Evolutionary conservation across 2,113 vertebrate genomes (phyloP), one percentile per base, ranked within the genome.

Genomic region (Oncorhynchus kisutch): DNA sequence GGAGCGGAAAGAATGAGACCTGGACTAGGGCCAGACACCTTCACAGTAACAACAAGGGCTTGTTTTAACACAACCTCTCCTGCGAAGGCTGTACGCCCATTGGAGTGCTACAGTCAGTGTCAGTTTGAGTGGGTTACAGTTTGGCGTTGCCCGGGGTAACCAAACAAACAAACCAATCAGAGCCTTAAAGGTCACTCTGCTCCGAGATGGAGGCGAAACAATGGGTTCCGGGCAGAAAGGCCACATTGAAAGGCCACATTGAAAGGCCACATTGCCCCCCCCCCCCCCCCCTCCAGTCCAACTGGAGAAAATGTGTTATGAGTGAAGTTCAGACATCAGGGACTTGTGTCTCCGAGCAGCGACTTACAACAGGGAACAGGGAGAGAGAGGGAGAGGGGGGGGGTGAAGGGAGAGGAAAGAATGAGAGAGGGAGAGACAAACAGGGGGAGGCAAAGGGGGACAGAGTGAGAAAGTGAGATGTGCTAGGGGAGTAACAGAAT

Each of bases 291-390:
- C n/a, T n/a, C 5, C 39, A 22, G 20, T n/a, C 45, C 49, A 24
- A n/a, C 67, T 73, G 77, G 74, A 74, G 76, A 72, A 48, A 82
- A 73, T 29, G 39, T 70, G 69, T 78, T 68, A 78, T 71, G 62
- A 31, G 67, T 48, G 67, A 48, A 31, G n/a, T 20, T 57, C 22
- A 7, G 27, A 65, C 48, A 75, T 27, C 72, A 54, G 25, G 25
- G 27, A 22, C 71, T 76, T 48, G 31, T 68, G 54, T 25, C 18
- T 34, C 20, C 22, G 39, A 48, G 45, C 39, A 45, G 39, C 9
- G 39, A 45, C 39, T 45, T 45, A 45, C 39, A 45, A 45, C 39
- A 45, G 39, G 39, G 39, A 45, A 8, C 8, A 34, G 34, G 34
- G 6, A 7, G 34, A 34, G 6, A 34, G 31, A 34, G 39, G 1